A percentile compares a stretch with the other conserved stretches of the same genome.
Conservation (phyloP, 2,797 vertebrate genomes). For the Siniperca undulata region DNA sequence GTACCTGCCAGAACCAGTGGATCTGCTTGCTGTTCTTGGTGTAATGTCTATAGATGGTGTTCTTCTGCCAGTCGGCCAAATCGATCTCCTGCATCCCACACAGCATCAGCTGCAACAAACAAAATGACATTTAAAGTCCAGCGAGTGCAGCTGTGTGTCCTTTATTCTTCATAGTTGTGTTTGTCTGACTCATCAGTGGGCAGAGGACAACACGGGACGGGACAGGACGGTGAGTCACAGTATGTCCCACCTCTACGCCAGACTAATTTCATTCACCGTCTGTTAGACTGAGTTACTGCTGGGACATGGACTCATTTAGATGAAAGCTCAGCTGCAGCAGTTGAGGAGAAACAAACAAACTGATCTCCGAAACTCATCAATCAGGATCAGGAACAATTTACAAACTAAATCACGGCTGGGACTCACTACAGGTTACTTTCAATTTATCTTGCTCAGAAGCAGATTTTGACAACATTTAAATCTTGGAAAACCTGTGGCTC, state of each 20-base stretch:
- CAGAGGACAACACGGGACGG: background rate
- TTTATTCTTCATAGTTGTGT: background rate
- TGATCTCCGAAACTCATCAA: background rate
- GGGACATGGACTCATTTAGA: background rate
- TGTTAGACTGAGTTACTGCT: background rate
- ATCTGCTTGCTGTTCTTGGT: slow-evolving; percentile 99
- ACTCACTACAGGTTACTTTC: background rate
- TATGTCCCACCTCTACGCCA: background rate
- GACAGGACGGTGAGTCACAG: background rate
- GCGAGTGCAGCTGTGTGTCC: background rate
- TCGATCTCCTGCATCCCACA: slow-evolving; percentile 99
- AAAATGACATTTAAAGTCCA: background rate
- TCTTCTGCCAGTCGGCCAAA: slow-evolving; percentile 96
- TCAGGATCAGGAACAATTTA: background rate
- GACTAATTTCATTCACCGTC: background rate
- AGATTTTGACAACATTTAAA: background rate
- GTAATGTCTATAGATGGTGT: slow-evolving; percentile 97
- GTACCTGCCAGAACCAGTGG: slow-evolving; percentile 99
- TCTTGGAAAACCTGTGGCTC: background rate
- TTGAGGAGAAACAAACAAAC: background rate
- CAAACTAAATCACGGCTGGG: background rate
- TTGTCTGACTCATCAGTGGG: slow-evolving; percentile 3
- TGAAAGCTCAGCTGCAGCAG: background rate
- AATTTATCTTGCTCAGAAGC: background rate
- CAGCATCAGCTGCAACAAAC: slow-evolving; percentile 91